These are phyloP conservation scores for Harlomillsia oculata DNA, from an alignment of 1,140 invertebrate genomes.

Conservation along the genomic window DNA sequence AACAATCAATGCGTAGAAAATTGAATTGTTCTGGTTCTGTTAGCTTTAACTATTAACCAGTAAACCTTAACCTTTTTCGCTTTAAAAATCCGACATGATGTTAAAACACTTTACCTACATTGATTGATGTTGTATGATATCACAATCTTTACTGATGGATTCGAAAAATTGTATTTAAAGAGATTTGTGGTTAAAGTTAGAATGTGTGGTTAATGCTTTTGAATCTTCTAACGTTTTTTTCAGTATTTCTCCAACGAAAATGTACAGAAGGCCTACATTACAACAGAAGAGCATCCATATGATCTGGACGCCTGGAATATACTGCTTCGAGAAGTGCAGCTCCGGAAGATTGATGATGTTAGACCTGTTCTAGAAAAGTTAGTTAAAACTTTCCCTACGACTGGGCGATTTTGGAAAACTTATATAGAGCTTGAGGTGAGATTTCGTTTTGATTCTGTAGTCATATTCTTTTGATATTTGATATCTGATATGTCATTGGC, in stretches of 20 bases:
- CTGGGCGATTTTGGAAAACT: slow-evolving; percentile 96
- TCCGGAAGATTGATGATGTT: slow-evolving; percentile 80
- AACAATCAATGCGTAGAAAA: neutral
- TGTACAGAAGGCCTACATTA: slow-evolving; percentile 37
- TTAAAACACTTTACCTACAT: slow-evolving; percentile 9
- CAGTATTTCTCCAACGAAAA: slow-evolving; percentile 32
- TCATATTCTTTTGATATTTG: neutral
- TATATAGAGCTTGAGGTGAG: slow-evolving; percentile 97
- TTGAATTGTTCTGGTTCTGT: too few species aligned
- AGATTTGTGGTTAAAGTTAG: too few species aligned
- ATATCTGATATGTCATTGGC: too few species aligned
- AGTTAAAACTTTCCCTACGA: slow-evolving; percentile 85
- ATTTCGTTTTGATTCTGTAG: neutral
- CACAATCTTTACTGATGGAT: neutral
- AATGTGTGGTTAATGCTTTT: neutral
- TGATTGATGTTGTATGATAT: slow-evolving; percentile 17
- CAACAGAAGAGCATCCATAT: slow-evolving; percentile 70
- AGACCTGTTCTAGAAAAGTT: slow-evolving; percentile 86
- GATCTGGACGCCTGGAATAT: slow-evolving; percentile 96
- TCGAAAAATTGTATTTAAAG: too few species aligned
- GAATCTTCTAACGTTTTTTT: neutral
- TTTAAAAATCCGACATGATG: too few species aligned
- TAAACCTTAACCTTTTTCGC: too few species aligned
- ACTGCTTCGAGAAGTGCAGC: slow-evolving; percentile 82
- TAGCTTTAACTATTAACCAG: too few species aligned